phyloP scores from a whole-genome alignment of 2,888 invertebrate species.

The Protodeltote pygarga region DNA sequence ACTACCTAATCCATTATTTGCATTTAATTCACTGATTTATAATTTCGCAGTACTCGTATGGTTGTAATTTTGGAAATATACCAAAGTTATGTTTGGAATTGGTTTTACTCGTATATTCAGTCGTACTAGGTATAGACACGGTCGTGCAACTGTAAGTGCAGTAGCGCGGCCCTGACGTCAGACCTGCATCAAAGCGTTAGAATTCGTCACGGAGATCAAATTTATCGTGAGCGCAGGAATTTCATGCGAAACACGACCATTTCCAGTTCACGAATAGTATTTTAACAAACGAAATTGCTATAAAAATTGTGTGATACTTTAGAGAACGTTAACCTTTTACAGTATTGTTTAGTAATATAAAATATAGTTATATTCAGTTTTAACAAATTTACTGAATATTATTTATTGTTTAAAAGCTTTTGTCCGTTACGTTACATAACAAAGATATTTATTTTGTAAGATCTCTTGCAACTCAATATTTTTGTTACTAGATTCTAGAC shows the following conservation, averaged over 20 bases:
- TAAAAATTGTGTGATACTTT: slow-evolving; percentile 38
- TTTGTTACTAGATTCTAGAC: too few species aligned
- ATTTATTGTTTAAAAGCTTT: not conserved
- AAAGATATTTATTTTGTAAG: not conserved
- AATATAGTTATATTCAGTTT: not conserved
- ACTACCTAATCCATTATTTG: too few species aligned
- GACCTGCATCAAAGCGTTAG: slow-evolving; percentile 50
- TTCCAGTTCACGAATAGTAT: slow-evolving; percentile 48
- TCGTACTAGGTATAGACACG: slow-evolving; percentile 25
- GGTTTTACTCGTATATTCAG: slow-evolving; percentile 8
- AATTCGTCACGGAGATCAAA: slow-evolving; percentile 65
- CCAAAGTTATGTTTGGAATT: not conserved
- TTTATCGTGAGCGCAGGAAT: slow-evolving; percentile 51
- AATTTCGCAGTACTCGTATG: not conserved
- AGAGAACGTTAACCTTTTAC: slow-evolving; percentile 38
- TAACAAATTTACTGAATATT: not conserved
- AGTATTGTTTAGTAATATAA: not conserved
- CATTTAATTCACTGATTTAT: not conserved
- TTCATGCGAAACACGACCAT: slow-evolving; percentile 58
- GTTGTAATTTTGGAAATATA: not conserved
- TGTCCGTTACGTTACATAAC: not conserved
- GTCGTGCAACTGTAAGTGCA: slow-evolving; percentile 35
- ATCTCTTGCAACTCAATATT: too few species aligned
- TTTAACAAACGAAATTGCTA: slow-evolving; percentile 37
- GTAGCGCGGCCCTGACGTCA: slow-evolving; percentile 35